Evolutionary conservation across 2,113 vertebrate genomes (phyloP).

Genomic region (Nycticebus coucang): DNA sequence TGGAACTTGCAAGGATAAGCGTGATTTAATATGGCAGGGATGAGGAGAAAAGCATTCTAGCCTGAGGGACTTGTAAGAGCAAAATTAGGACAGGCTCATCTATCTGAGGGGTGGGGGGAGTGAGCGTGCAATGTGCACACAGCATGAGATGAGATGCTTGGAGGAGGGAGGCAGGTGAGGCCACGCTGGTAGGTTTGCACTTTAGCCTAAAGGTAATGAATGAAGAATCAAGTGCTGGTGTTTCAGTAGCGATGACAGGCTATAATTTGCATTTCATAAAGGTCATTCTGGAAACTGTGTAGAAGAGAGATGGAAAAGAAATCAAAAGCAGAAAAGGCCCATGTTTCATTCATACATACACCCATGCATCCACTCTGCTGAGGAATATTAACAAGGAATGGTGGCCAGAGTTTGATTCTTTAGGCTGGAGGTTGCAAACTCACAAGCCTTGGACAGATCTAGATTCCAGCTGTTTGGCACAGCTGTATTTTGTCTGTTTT

Average conservation of each 20-base stretch:
- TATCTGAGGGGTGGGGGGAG: too few species aligned
- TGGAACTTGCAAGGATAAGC: not conserved
- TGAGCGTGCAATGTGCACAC: too few species aligned
- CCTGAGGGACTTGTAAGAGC: not conserved
- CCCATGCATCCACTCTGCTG: not conserved
- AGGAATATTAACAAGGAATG: not conserved
- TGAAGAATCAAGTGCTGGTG: not conserved
- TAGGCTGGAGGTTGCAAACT: not conserved
- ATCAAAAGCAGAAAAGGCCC: not conserved
- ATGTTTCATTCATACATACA: not conserved
- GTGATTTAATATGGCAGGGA: not conserved
- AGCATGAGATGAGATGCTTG: accelerated
- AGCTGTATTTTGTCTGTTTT: not conserved
- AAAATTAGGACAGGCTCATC: not conserved
- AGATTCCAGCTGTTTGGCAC: not conserved
- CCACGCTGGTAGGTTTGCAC: not conserved
- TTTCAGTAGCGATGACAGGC: not conserved
- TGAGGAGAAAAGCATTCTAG: not conserved
- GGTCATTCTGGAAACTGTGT: not conserved
- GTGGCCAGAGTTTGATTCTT: not conserved
- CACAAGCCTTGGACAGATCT: not conserved
- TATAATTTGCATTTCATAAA: conserved; percentile 6
- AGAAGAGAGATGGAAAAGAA: not conserved
- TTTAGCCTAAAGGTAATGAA: not conserved
- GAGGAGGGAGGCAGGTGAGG: not conserved